phyloP scores from a whole-genome alignment of 2,113 vertebrate genomes.

The Nothobranchius furzeri region DNA sequence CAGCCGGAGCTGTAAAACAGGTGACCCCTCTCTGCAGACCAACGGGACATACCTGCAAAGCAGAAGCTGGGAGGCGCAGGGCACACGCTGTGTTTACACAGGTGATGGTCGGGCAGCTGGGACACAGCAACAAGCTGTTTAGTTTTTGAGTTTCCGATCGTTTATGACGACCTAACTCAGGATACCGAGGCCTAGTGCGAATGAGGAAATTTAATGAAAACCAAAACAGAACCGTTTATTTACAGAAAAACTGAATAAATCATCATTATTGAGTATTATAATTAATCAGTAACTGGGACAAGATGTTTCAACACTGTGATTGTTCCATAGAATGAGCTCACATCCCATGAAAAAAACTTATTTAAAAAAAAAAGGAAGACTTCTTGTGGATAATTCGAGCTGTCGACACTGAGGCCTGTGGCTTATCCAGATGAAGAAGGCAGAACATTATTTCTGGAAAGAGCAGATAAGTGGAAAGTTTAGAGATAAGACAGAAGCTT shows the following conservation, averaged over 20 bases:
- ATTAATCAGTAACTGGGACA: background rate
- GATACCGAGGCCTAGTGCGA: too few relatives aligned
- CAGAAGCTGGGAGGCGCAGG: slow-evolving; percentile 27
- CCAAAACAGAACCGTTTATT: too few relatives aligned
- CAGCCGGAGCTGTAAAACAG: slow-evolving; percentile 59
- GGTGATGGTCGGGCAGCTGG: slow-evolving; percentile 20
- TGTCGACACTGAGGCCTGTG: background rate
- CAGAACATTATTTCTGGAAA: background rate
- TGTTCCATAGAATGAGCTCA: too few relatives aligned
- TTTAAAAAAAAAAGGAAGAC: too few relatives aligned
- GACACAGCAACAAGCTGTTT: background rate
- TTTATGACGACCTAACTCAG: background rate
- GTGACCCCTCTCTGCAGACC: slow-evolving; percentile 40
- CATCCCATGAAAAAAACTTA: too few relatives aligned
- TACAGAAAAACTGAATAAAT: too few relatives aligned
- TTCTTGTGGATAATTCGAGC: background rate
- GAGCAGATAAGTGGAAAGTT: background rate
- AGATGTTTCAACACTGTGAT: background rate
- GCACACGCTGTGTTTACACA: slow-evolving; percentile 43
- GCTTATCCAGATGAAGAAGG: background rate
- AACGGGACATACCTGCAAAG: slow-evolving; percentile 33
- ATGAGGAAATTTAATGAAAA: too few relatives aligned
- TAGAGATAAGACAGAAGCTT: background rate
- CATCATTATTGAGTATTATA: background rate
- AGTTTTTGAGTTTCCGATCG: background rate